These are phyloP conservation scores for Phyllotreta cruciferae DNA, from an alignment of 2,888 invertebrate genomes.

Conservation along the genomic window DNA sequence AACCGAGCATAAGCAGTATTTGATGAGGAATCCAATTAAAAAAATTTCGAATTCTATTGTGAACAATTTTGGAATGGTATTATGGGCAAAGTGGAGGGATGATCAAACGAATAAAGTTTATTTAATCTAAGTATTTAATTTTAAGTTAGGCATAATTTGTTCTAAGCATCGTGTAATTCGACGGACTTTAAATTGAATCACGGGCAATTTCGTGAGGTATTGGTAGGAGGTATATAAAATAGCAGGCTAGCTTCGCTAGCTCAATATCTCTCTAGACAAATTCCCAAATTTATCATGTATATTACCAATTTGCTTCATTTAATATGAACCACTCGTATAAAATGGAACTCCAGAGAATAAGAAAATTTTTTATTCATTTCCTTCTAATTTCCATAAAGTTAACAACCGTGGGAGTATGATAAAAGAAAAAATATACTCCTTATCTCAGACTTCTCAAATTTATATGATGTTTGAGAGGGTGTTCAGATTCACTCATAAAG, in stretches of 20 bases:
- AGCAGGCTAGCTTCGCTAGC: neutral
- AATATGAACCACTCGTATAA: too few relatives aligned
- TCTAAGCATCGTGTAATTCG: neutral
- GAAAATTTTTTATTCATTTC: neutral
- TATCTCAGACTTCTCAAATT: constrained; percentile 5
- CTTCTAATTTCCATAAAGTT: neutral
- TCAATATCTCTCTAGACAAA: neutral
- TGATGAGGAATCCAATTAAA: constrained; percentile 20
- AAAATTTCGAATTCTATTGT: constrained; percentile 9
- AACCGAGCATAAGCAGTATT: constrained; percentile 10
- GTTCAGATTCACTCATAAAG: constrained; percentile 5
- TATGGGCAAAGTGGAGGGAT: neutral
- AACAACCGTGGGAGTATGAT: constrained; percentile 6
- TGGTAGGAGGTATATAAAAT: neutral
- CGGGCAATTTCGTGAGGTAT: neutral
- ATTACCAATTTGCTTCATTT: too few relatives aligned
- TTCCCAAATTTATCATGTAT: too few relatives aligned
- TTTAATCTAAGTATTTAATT: constrained; percentile 10
- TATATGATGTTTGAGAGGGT: constrained; percentile 10
- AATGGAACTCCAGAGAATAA: neutral
- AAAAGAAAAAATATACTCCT: constrained; percentile 16
- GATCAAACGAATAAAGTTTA: constrained; percentile 7
- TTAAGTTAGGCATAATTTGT: constrained; percentile 6
- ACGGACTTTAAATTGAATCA: neutral
- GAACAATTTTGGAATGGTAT: constrained; percentile 5